Evolutionary conservation across 1,140 invertebrate genomes (phyloP), one percentile per base, ranked within the genome.

Genomic region (Diabrotica undecimpunctata): DNA sequence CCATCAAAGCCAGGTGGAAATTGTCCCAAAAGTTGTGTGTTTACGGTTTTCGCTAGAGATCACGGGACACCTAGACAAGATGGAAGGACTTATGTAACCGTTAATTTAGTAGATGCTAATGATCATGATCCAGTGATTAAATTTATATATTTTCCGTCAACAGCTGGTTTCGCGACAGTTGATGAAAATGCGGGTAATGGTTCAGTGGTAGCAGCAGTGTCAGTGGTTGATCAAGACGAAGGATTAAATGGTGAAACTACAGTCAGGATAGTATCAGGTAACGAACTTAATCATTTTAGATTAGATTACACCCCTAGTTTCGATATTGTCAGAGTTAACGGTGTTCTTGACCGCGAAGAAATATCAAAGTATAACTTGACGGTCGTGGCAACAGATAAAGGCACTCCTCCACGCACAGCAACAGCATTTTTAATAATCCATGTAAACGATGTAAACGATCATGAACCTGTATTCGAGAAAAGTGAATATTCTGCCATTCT

Each of bases 391-490:
- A 91, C 87, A 5, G 95, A 98, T 79, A 91, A 89, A 79, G 96
- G 95, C 0, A 86, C 86, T 14, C 93, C 94, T 38, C 86, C 91
- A 4, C 83, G 93, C 61, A 92, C 90, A n/a, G 86, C 91, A 0
- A 91, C 89, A 0, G 88, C 91, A 10, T 91, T 95, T 79, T 83
- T 97, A 60, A 90, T 94, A 13, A 94, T 98, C 78, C 86, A 92
- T 72, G 92, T 99, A 0, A 96, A 96, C 78, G 96, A 98, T 78
- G 90, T 94, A 0, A 97, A 97, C 80, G 95, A 98, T 78, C 93
- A 95, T 79, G 92, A 95, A 74, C 94, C 94, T 1, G 92, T 94
- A 5, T 97, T 97, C 75, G 93, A 95, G 77, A 94, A 96, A 79
- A 93, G 89, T 62, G 92, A 95, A 78, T 97, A 96, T 80, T 90